Evolutionary conservation across 2,113 vertebrate species (phyloP).

Genomic region (Ctenomys sociabilis): DNA sequence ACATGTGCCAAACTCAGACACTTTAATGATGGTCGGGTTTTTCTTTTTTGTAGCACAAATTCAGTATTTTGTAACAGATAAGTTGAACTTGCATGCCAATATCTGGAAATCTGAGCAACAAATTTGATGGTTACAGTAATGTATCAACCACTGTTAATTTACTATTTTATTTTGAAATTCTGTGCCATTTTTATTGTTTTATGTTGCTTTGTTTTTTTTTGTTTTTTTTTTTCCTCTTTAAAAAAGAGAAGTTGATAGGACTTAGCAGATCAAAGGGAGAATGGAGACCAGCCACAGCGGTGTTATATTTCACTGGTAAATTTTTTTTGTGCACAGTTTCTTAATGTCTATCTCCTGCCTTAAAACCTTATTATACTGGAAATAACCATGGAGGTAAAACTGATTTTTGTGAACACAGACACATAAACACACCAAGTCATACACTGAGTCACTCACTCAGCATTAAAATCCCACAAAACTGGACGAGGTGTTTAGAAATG

Average conservation of each 20-base stretch:
- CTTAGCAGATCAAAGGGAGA: neutral
- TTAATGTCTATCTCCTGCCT: neutral
- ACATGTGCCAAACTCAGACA: neutral
- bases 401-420: constrained; percentile 43
- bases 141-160: too few species aligned
- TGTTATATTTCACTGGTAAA: neutral
- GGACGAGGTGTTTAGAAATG: neutral
- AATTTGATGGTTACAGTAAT: too few species aligned
- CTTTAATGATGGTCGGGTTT: too few species aligned
- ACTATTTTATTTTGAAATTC: too few species aligned
- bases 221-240: too few species aligned
- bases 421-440: neutral
- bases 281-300: neutral
- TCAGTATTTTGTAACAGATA: neutral
- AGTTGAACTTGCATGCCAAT: too few species aligned
- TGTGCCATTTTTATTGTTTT: too few species aligned
- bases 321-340: neutral
- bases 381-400: constrained; percentile 13
- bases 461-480: neutral
- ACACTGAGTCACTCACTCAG: neutral
- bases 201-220: too few species aligned
- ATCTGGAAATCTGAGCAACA: too few species aligned
- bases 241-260: neutral
- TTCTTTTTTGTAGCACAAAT: too few species aligned
- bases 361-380: neutral